Base-by-base conservation (phyloP, 2,888 invertebrate species). In the Drosophila monieri region DNA sequence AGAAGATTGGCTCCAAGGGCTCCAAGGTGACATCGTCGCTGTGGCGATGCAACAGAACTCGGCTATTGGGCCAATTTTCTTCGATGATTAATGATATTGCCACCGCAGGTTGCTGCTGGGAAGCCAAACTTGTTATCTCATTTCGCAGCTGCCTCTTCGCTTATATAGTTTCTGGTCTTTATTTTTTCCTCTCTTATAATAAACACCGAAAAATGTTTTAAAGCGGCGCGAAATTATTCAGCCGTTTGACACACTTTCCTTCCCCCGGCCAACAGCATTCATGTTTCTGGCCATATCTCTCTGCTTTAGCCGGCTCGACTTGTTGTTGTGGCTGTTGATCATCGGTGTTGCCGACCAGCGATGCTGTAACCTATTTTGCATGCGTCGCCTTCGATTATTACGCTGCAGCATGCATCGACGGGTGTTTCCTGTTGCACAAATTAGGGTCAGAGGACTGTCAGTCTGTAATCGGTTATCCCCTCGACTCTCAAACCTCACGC, bases 311-410 rank as follows among this genome's bases (percentile, higher is more conserved):
- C 12, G 54, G 44, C 62, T 15, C 43, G 47, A 30, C 39, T 43
- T n/a, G n/a, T n/a, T n/a, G n/a, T n/a, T n/a, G n/a, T n/a, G n/a
- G 18, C 18, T 18, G 18, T 18, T 56, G 8, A 74, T 41, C 60
- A 68, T 68, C 69, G 57, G 46, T 73, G 71, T 47, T 14, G 46
- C 43, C 32, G 57, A 14, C 41, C 14, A 12, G 70, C 54, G 85
- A 85, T 87, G 85, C 85, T 81, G 88, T 85, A 88, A 85, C 88
- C 85, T 85, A 88, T 88, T 85, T 85, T 78, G 76, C 78, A 79
- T 85, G 81, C 65, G 66, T 74, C 65, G 55, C 68, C 71, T 57
- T 62, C 48, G 59, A 76, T 66, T 75, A 74, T 79, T 68, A 67
- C 80, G 73, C 53, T 75, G 64, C 71, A 55, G 62, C 65, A 59